Evolutionary conservation across 1,140 invertebrate species (phyloP), one percentile per base, ranked within the genome.

Genomic region (Phthorimaea operculella): DNA sequence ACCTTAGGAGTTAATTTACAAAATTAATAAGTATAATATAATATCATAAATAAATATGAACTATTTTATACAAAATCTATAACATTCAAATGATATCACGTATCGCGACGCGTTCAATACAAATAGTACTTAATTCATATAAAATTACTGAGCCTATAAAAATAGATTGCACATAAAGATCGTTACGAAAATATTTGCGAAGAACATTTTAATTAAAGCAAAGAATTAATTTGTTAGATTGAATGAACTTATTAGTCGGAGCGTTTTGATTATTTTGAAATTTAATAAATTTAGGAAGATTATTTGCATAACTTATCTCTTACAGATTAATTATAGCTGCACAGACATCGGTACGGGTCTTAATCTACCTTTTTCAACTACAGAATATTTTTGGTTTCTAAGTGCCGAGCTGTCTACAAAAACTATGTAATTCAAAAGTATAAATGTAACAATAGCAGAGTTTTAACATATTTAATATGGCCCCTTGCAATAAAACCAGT

Each of bases 11-110:
- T 73, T 76, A 76, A 73, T 76, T 81, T 63, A 75, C 64, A 82
- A 79, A 81, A 78, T 82, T 74, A 80, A 78, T 79, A 80, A 82
- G 82, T 77, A 80, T 78, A 64, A 64, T 70, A 77, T 74, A 79
- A 82, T 28, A 28, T 28, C 21, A 79, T 80, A 76, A 80, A 79
- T 63, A 64, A 70, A 64, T 82, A 80, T 71, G 66, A 78, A 58
- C 76, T 83, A 82, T 79, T 68, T 80, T 82, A 76, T 81, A 80
- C 76, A 82, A 76, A 80, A 77, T 81, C 64, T 67, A 64, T 78
- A 81, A 80, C 71, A 68, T 77, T 74, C 64, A 79, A 81, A 77
- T 80, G 76, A 81, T 83, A 83, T 81, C 63, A 69, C 75, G 71
- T 51, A 52, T 56, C 42, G 47, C n/a, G 33, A 59, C 28, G 50